phyloP scores from a whole-genome alignment of 2,797 vertebrate species.

The Chanos chanos region DNA sequence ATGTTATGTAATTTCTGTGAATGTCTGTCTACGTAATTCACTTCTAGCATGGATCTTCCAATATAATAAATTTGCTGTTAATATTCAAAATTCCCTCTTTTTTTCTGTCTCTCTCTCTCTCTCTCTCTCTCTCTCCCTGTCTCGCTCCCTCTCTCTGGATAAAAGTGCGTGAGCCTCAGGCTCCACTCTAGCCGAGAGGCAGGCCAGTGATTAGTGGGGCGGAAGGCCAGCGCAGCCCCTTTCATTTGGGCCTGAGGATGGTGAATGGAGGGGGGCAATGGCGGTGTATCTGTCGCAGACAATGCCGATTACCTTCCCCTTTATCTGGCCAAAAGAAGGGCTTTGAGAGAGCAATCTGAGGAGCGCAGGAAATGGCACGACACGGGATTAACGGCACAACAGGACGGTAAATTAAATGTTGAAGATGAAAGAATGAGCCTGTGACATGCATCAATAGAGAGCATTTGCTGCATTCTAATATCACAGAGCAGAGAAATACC shows the following conservation, averaged over 20 bases:
- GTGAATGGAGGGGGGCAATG: conserved; percentile 67
- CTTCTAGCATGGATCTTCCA: not conserved
- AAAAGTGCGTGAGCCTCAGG: conserved; percentile 76
- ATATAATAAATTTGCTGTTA: not conserved
- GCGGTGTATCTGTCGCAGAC: conserved; percentile 90
- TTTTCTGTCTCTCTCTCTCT: not conserved
- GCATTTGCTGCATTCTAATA: conserved; percentile 81
- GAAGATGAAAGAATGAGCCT: conserved; percentile 90
- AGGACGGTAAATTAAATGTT: conserved; percentile 96
- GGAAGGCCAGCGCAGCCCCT: conserved; percentile 76
- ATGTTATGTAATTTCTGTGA: no score
- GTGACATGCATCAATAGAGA: conserved; percentile 85
- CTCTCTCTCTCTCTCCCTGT: conserved; percentile 36
- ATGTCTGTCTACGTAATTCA: no score
- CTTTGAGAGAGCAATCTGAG: conserved; percentile 95
- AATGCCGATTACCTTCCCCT: conserved; percentile 97
- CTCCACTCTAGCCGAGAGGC: conserved; percentile 73
- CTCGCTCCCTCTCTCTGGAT: conserved; percentile 76
- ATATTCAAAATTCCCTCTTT: not conserved
- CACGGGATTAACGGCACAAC: conserved; percentile 96
- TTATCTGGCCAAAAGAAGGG: conserved; percentile 94
- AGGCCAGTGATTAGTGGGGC: conserved; percentile 80
- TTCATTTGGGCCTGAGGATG: conserved; percentile 78
- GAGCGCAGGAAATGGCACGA: conserved; percentile 98
- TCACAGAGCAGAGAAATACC: conserved; percentile 81